phyloP scores from a whole-genome alignment of 1,140 invertebrate species.

The Drosophila nigrodunni region DNA sequence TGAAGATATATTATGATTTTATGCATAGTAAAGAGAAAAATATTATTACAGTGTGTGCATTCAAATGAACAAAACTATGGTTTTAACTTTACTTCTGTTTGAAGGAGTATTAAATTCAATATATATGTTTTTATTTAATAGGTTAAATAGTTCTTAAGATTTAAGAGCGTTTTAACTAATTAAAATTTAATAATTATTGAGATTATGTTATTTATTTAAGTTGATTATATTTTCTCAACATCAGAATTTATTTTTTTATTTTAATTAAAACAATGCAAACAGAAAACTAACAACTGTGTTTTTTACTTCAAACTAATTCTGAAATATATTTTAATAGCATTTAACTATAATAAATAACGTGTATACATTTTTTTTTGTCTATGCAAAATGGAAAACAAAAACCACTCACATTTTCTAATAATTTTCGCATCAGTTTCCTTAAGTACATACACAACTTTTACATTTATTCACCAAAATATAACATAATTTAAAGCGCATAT shows the following conservation, averaged over 20 bases:
- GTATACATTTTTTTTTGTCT: no score
- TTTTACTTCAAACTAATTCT: no score
- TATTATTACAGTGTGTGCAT: constrained; percentile 36
- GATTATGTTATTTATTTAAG: no score
- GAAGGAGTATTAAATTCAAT: not conserved
- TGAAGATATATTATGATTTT: constrained; percentile 75
- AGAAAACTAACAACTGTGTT: no score
- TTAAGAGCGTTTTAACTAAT: no score
- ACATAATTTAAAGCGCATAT: constrained; percentile 38
- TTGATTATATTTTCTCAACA: no score
- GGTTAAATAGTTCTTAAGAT: not conserved
- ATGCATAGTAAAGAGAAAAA: constrained; percentile 63
- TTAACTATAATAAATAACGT: no score
- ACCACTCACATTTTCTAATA: not conserved
- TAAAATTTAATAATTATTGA: no score
- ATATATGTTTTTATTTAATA: not conserved
- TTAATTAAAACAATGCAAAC: no score
- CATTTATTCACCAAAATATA: constrained; percentile 22
- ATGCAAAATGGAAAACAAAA: not conserved
- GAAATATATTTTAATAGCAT: no score
- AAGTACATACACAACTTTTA: constrained; percentile 17
- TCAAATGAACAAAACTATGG: constrained; percentile 8
- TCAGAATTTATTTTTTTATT: no score
- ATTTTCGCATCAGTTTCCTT: not conserved
- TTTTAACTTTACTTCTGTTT: constrained; percentile 9